A percentile compares a stretch with the other conserved stretches of the same genome.
These are phyloP conservation scores for Cryptomyrus ogoouensis DNA, from an alignment of 2,113 vertebrate species.

Conservation along the genomic window DNA sequence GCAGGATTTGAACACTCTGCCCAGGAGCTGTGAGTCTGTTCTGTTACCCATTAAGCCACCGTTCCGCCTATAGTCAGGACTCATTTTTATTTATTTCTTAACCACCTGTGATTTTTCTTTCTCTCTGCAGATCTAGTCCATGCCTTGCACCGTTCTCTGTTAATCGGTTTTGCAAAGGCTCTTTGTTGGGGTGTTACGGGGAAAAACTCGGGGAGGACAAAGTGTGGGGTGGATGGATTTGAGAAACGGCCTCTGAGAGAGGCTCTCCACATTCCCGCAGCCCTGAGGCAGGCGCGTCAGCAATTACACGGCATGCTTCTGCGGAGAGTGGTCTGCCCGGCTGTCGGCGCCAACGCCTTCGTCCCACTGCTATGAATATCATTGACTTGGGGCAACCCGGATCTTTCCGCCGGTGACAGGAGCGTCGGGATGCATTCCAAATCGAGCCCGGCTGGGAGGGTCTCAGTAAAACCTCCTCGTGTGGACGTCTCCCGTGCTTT, in stretches of 20 bases:
- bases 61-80: background rate
- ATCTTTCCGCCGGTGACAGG: background rate
- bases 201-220: background rate
- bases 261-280: background rate
- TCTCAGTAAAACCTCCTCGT: background rate
- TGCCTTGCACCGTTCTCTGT: background rate
- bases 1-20: background rate
- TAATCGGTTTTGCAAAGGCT: background rate
- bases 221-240: background rate
- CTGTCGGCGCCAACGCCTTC: background rate
- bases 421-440: background rate
- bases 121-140: background rate
- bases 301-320: background rate
- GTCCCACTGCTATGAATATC: background rate
- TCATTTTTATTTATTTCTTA: background rate
- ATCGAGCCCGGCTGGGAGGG: background rate
- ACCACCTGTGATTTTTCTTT: background rate
- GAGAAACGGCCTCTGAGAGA: background rate
- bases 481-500: background rate
- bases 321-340: background rate
- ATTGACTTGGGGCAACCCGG: background rate
- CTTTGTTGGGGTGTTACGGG: background rate
- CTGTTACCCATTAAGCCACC: background rate
- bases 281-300: background rate
- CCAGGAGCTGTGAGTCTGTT: background rate